Evolutionary conservation across 1,140 invertebrate species (phyloP).

Genomic region (Anastatus disparis): DNA sequence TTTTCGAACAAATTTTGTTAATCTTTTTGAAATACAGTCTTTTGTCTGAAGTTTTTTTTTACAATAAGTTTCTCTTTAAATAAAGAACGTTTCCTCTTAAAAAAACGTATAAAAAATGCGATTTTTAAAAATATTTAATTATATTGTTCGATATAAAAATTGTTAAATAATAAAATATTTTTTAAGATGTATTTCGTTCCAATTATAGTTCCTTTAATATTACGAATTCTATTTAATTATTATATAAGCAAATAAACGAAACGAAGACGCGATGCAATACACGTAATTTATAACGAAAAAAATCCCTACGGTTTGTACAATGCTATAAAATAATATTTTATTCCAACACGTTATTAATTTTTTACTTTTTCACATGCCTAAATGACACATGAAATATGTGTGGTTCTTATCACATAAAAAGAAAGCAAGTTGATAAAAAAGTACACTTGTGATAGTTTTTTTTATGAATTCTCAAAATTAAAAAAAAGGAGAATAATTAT

Average conservation of each 20-base stretch:
- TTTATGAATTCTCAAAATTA: constrained; percentile 26
- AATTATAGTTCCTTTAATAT: constrained; percentile 34
- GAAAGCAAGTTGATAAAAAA: constrained; percentile 35
- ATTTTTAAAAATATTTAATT: no score
- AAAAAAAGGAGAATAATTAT: constrained; percentile 7
- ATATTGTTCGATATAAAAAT: background rate
- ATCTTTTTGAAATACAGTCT: no score
- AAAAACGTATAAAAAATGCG: no score
- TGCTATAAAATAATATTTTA: constrained; percentile 26
- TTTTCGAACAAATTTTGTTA: no score
- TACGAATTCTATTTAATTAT: constrained; percentile 13
- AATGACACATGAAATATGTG: background rate
- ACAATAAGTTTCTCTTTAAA: no score
- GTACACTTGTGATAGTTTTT: constrained; percentile 25
- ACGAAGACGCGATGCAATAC: constrained; percentile 3
- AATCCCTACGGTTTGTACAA: constrained; percentile 36
- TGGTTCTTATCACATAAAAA: constrained; percentile 35
- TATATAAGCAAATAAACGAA: constrained; percentile 37
- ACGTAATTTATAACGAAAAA: constrained; percentile 34
- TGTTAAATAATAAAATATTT: constrained; percentile 1
- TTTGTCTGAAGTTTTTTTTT: no score
- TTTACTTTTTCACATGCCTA: background rate
- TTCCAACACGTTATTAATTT: constrained; percentile 16
- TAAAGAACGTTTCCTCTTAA: no score
- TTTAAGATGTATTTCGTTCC: constrained; percentile 33